Evolutionary conservation across 2,113 vertebrate species (phyloP).

Genomic region (Glaucidium brasilianum): DNA sequence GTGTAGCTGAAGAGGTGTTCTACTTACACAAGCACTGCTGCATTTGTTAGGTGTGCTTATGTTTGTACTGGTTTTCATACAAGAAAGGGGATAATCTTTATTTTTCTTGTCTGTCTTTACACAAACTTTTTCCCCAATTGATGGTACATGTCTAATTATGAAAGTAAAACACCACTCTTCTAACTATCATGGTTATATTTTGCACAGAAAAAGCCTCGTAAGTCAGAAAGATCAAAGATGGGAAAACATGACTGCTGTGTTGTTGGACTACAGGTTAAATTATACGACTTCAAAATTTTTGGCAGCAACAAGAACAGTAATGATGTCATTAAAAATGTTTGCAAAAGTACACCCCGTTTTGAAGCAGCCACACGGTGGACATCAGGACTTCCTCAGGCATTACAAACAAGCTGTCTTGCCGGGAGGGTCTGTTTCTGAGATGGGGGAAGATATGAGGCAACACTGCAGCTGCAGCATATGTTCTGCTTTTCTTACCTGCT

Average conservation of each 20-base stretch:
- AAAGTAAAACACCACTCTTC: not conserved
- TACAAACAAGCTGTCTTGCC: not conserved
- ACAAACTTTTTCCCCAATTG: not conserved
- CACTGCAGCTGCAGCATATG: not conserved
- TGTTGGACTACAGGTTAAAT: not conserved
- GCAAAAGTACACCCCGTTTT: not conserved
- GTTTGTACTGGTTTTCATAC: not conserved
- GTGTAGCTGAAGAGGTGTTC: not conserved
- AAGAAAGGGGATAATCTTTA: not conserved
- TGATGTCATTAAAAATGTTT: not conserved
- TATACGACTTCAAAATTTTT: not conserved
- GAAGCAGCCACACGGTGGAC: not conserved
- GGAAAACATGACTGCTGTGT: not conserved
- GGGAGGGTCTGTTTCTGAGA: not conserved
- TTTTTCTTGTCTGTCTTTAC: not conserved
- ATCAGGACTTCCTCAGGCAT: not conserved
- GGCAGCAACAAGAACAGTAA: not conserved
- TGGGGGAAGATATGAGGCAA: not conserved
- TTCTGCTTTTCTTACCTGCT: not conserved
- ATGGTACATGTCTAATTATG: not conserved
- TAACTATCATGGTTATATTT: not conserved
- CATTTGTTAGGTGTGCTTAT: not conserved
- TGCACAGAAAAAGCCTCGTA: not conserved
- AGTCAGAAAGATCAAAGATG: not conserved
- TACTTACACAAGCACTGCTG: rapidly evolving